phyloP scores from a whole-genome alignment of 2,888 invertebrate genomes.

The Dendrolimus houi region DNA sequence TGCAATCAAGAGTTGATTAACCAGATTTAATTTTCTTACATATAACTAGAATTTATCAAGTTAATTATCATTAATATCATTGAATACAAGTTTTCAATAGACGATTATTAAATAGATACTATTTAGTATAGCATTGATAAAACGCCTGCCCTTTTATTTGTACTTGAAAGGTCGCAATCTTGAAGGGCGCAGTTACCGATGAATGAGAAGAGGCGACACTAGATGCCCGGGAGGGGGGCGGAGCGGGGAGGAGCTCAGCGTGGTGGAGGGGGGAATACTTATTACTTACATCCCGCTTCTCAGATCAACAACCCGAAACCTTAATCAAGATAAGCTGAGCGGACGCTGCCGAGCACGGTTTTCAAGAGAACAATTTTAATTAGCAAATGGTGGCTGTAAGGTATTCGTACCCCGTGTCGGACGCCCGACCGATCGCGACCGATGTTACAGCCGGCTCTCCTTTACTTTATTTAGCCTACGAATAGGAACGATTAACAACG shows the following conservation, averaged over 20 bases:
- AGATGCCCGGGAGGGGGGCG: constrained; percentile 36
- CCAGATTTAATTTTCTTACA: too few species aligned
- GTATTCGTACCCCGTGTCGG: constrained; percentile 12
- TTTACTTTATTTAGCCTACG: neutral
- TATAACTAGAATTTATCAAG: too few species aligned
- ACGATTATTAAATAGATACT: neutral
- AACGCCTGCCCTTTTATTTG: constrained; percentile 45
- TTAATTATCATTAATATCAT: too few species aligned
- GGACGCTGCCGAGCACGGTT: constrained; percentile 32
- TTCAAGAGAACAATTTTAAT: constrained; percentile 45
- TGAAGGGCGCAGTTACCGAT: constrained; percentile 51
- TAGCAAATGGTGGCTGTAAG: constrained; percentile 29
- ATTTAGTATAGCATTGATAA: constrained; percentile 4
- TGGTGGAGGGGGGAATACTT: constrained; percentile 15
- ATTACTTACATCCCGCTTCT: constrained; percentile 37
- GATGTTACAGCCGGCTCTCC: neutral
- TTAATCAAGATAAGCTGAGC: constrained; percentile 58
- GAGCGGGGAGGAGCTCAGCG: constrained; percentile 6
- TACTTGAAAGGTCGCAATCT: constrained; percentile 59
- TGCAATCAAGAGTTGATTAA: too few species aligned
- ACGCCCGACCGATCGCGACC: neutral
- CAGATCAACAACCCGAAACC: constrained; percentile 65
- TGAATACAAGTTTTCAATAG: neutral
- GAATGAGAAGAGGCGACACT: constrained; percentile 42
- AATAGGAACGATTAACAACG: neutral